Conservation (phyloP, 2,113 vertebrate species). For the Papio anubis region DNA sequence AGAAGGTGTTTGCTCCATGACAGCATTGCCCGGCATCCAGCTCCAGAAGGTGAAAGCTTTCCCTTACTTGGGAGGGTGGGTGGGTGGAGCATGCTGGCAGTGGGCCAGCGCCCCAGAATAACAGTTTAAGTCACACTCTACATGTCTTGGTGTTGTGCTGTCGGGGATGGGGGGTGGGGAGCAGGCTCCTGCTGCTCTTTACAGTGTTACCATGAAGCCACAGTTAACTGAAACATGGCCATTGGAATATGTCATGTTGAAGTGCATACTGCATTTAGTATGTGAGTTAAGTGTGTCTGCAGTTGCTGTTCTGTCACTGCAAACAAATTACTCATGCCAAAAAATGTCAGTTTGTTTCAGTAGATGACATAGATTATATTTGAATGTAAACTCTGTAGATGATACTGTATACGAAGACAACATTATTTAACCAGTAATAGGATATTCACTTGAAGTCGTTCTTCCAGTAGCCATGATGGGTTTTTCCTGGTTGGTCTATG, state of each 20-base stretch:
- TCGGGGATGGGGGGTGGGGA: fast-evolving
- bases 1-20: constrained; percentile 95
- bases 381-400: neutral
- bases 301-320: neutral
- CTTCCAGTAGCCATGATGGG: neutral
- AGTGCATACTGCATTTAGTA: neutral
- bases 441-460: fast-evolving
- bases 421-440: neutral
- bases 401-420: neutral
- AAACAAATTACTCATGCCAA: neutral
- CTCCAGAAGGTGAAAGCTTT: constrained; percentile 90
- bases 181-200: neutral
- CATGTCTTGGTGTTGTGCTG: neutral
- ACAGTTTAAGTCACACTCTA: neutral
- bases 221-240: neutral
- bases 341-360: neutral
- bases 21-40: constrained; percentile 92
- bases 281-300: neutral
- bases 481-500: neutral
- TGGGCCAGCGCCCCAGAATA: neutral
- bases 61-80: neutral
- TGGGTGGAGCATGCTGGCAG: neutral
- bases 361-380: neutral
- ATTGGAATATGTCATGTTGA: neutral
- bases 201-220: fast-evolving